These are phyloP conservation scores for Sminthurinus aureus DNA, from an alignment of 2,888 invertebrate species.

Conservation along the genomic window DNA sequence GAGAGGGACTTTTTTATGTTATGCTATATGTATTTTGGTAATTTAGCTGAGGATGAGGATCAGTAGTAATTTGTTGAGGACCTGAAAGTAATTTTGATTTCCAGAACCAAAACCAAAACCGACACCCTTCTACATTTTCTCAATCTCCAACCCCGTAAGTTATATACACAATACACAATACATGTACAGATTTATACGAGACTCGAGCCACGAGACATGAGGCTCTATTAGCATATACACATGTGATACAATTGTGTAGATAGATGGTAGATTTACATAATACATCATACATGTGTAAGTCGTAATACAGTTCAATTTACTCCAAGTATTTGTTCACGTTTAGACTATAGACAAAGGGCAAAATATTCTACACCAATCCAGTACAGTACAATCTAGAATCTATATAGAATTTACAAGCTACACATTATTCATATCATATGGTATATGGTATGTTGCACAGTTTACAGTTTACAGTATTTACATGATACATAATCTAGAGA, in stretches of 20 bases:
- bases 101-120: not conserved
- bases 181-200: too few relatives aligned
- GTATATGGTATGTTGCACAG: too few relatives aligned
- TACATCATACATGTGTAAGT: too few relatives aligned
- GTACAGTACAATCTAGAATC: not conserved
- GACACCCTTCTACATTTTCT: not conserved
- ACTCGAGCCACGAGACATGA: too few relatives aligned
- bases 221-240: not conserved
- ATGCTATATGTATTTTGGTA: constrained; percentile 11
- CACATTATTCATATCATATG: too few relatives aligned
- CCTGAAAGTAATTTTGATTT: constrained; percentile 10
- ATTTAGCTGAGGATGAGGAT: constrained; percentile 15
- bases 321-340: too few relatives aligned
- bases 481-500: not conserved
- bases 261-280: too few relatives aligned
- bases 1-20: constrained; percentile 8
- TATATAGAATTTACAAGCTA: not conserved
- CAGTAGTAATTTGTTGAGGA: constrained; percentile 9
- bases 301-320: too few relatives aligned
- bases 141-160: not conserved
- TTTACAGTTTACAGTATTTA: not conserved
- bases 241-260: not conserved
- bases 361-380: too few relatives aligned
- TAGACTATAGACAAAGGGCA: not conserved
- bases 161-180: not conserved